Percentiles rank a stretch among this genome's conserved stretches.
Conservation (phyloP, 2,797 vertebrate genomes). For the Tauraco hartlaubi region DNA sequence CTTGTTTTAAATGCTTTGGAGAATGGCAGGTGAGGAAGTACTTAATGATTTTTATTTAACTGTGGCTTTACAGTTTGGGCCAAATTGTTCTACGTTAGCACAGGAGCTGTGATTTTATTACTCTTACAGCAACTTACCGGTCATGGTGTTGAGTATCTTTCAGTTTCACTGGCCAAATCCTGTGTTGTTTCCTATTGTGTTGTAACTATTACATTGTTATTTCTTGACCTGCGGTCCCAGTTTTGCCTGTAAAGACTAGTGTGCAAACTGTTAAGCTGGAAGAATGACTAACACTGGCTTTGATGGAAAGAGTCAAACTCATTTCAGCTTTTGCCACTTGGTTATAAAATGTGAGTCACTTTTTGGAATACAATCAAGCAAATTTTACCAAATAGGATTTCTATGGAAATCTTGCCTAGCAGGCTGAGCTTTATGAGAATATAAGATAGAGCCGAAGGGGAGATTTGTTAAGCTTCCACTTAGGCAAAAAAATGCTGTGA, state of each 20-base stretch:
- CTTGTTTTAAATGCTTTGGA: background rate
- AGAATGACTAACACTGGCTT: background rate
- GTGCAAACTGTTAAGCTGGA: background rate
- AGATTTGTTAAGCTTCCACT: background rate
- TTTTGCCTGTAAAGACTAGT: background rate
- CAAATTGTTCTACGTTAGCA: background rate
- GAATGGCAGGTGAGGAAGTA: background rate
- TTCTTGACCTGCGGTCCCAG: background rate
- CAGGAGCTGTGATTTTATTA: background rate
- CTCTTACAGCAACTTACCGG: background rate
- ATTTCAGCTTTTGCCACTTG: background rate
- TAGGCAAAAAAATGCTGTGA: background rate
- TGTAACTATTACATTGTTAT: background rate
- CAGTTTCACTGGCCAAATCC: background rate
- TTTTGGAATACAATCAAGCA: slow-evolving; percentile 10
- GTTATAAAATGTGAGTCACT: slow-evolving; percentile 30
- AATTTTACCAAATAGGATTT: slow-evolving; percentile 15
- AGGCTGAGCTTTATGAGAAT: background rate
- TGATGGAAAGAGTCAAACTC: slow-evolving; percentile 6
- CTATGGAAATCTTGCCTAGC: background rate
- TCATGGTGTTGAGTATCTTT: background rate
- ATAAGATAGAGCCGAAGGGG: background rate
- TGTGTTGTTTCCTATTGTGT: background rate
- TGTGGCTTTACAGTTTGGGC: background rate
- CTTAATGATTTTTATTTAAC: background rate